Evolutionary conservation across 2,888 invertebrate genomes (phyloP).

Genomic region (Sipha maydis): DNA sequence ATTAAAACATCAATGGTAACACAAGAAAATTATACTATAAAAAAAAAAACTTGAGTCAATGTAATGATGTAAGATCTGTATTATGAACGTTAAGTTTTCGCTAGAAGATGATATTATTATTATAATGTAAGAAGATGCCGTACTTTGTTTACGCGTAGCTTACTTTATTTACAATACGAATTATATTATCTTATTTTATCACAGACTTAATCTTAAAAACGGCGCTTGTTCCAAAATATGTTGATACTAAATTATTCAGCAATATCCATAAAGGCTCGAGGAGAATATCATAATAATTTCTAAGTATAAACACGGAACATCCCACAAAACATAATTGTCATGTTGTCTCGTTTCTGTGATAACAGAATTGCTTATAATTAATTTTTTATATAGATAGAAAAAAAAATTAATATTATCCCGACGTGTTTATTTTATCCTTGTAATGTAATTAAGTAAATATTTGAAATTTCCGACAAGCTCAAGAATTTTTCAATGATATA

Average conservation of each 20-base stretch:
- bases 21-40: neutral
- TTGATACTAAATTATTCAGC: neutral
- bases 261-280: neutral
- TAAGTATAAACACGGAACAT: neutral
- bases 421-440: too few relatives aligned
- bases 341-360: too few relatives aligned
- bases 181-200: conserved; percentile 8
- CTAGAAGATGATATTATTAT: neutral
- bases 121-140: neutral
- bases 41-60: too few relatives aligned
- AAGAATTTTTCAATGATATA: too few relatives aligned
- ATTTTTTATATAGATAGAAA: too few relatives aligned
- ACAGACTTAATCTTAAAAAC: conserved; percentile 16
- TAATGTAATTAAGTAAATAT: too few relatives aligned
- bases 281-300: neutral
- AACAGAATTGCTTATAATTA: too few relatives aligned
- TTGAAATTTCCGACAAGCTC: too few relatives aligned
- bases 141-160: conserved; percentile 6
- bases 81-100: neutral
- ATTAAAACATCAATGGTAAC: conserved; percentile 11
- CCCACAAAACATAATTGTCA: too few relatives aligned
- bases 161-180: conserved; percentile 11
- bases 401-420: too few relatives aligned
- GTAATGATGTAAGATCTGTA: neutral
- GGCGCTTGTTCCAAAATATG: neutral